Evolutionary conservation across 2,797 vertebrate species (phyloP), one percentile per base, ranked within the genome.

Genomic region (Alectoris magna): DNA sequence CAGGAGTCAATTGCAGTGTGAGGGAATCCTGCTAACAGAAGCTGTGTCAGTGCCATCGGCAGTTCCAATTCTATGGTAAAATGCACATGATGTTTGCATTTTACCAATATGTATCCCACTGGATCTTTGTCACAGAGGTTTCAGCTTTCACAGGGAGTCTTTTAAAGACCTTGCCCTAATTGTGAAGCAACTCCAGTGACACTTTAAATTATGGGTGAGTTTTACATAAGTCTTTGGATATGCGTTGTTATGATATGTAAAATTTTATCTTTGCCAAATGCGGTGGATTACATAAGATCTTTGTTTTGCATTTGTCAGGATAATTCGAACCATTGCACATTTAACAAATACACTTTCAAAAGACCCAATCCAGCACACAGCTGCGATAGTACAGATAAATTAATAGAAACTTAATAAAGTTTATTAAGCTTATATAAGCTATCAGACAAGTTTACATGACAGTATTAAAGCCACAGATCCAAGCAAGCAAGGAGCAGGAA

Each of bases 131-230:
- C 78, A 62, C 14, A 14, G 48, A 39, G 41, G 23, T 34, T 79
- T 55, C 72, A 69, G 79, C 87, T 89, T 75, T 86, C 67, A 44
- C 13, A 9, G 38, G 91, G 63, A 83, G 78, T 64, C 80, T 94
- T 89, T 93, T 76, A 67, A 74, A 96, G 86, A 74, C 94, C 84
- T 88, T 81, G 67, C 90, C 91, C 93, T 96, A 96, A 94, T 96
- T 96, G 78, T 6, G 10, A 96, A 82, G 60, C 34, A 78, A 90
- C 93, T 91, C 84, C 60, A 58, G 69, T 53, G 91, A 73, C 95
- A 84, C 84, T 96, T 92, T 94, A 96, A 97, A 96, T 96, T 76
- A 86, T 87, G 76, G 81, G 92, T 96, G 95, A 96, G 90, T 59
- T 93, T 97, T 81, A 55, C 85, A 74, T 93, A 89, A 86, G 91